Base-by-base conservation (phyloP, 2,888 invertebrate species). In the Hetaerina titia region DNA sequence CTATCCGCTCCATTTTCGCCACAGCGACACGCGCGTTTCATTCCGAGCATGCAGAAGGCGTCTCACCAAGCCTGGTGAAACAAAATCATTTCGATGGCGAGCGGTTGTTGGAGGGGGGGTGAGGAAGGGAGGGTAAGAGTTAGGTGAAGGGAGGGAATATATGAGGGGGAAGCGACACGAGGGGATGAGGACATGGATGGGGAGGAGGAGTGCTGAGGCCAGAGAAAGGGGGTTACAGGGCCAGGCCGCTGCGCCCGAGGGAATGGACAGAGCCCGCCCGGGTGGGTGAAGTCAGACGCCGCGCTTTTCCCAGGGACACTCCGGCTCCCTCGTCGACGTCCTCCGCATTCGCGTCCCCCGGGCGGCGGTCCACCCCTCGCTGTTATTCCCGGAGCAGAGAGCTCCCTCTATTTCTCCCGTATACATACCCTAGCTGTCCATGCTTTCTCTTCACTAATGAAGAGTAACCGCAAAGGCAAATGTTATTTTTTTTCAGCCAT, bases 21-120 rank as follows among this genome's bases (percentile, higher is more conserved):
- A 69, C 57, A 15, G 92, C 69, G 92, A 92, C 92, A 92, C 69
- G 92, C 69, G 92, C 64, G 56, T 57, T 92, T 92, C 92, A 92
- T 92, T 57, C 92, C 57, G 74, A 69, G 56, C 45, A 13, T 11
- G 22, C n/a, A 69, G 69, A 69, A n/a, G n/a, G 69, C 17, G 69
- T 19, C 19, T 4, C 25, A 45, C 22, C 64, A 92, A 25, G 69
- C 69, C 69, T 57, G 25, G 56, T 5, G 69, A 74, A 92, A 92
- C 92, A 74, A 74, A 92, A 92, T 69, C 92, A 92, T 64, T 63
- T n/a, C 69, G 64, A 81, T 13, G 81, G 81, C 81, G 25, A 81
- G 81, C 31, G 25, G 81, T 31, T 31, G 31, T 69, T 22, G 5
- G 56, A 19, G 19, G 88, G 45, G 31, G 19, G 89, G 9, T 5